Evolutionary conservation across 2,113 vertebrate species (phyloP), one percentile per base, ranked within the genome.

Genomic region (Salminus brasiliensis): DNA sequence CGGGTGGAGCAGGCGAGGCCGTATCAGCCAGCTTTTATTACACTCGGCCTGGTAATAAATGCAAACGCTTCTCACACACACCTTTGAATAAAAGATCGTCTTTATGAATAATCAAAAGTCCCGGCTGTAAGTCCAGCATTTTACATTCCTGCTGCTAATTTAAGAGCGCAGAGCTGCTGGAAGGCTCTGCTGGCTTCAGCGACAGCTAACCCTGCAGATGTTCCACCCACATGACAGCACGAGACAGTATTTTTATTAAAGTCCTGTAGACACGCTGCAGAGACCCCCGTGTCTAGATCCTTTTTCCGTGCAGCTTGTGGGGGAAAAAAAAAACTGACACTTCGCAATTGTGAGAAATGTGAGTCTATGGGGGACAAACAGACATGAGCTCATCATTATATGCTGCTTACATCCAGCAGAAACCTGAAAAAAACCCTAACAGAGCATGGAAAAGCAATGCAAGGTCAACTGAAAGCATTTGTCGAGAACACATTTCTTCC

Each of bases 291-390:
- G 45, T 29, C 62, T 60, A 45, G 62, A 62, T 29, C 25, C 18
- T 3, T 47, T 43, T 32, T 30, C 57, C 39, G n/a, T 39, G 15
- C 39, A 27, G 45, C 25, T 47, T 12, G 32, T 62, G 30, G 43
- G n/a, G n/a, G n/a, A n/a, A 72, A 60, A 62, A 55, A 36, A 36
- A 57, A 16, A 21, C 27, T 4, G 25, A 55, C 1, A 27, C 27
- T 3, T 65, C 7, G 23, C 47, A 76, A 80, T 73, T 23, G 12
- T 32, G 75, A 60, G 73, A 30, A 18, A 68, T n/a, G 21, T 34
- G 27, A 43, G 68, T 75, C 49, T 57, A 52, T 3, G 47, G 27
- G 10, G 32, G 52, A 55, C 34, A 66, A 80, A 78, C 34, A 82
- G 74, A 34, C 69, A 30, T 62, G 65, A 72, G 32, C 47, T 84